Evolutionary conservation across 2,888 invertebrate genomes (phyloP).

Genomic region (Eulithis prunata): DNA sequence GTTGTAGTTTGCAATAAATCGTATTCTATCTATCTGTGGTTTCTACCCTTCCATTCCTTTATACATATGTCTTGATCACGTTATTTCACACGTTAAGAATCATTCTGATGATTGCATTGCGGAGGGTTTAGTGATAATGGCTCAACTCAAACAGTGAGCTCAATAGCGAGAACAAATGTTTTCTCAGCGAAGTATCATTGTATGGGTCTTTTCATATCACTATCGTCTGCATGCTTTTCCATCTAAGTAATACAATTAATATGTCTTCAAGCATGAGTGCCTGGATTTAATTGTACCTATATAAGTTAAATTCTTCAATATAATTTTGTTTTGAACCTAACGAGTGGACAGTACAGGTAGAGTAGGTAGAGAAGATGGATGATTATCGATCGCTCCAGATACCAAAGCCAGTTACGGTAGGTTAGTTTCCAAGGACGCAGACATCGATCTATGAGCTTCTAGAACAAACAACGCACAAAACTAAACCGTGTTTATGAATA

Average conservation of each 20-base stretch:
- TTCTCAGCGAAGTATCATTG: conserved; percentile 17
- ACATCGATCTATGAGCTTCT: too few relatives aligned
- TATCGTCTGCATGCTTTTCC: conserved; percentile 11
- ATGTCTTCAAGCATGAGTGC: too few relatives aligned
- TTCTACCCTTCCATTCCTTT: neutral
- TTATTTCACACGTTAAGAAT: neutral
- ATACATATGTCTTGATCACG: conserved; percentile 4
- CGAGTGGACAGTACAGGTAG: too few relatives aligned
- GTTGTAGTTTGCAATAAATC: too few relatives aligned
- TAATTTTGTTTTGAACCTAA: too few relatives aligned
- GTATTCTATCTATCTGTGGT: neutral
- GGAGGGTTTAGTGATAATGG: conserved; percentile 22
- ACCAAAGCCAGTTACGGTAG: neutral
- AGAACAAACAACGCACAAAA: too few relatives aligned
- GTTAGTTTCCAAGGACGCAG: conserved; percentile 29
- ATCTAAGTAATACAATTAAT: neutral
- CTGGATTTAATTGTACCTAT: too few relatives aligned
- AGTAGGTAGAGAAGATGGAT: conserved; percentile 4
- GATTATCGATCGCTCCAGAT: conserved; percentile 33
- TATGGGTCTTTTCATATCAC: conserved; percentile 11
- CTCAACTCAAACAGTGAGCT: conserved; percentile 28
- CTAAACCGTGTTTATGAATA: too few relatives aligned
- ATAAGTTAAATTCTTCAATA: too few relatives aligned
- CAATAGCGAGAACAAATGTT: conserved; percentile 21
- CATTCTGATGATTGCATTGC: conserved; percentile 7